Base-by-base conservation (phyloP, 2,113 vertebrate genomes). In the Macquaria australasica region DNA sequence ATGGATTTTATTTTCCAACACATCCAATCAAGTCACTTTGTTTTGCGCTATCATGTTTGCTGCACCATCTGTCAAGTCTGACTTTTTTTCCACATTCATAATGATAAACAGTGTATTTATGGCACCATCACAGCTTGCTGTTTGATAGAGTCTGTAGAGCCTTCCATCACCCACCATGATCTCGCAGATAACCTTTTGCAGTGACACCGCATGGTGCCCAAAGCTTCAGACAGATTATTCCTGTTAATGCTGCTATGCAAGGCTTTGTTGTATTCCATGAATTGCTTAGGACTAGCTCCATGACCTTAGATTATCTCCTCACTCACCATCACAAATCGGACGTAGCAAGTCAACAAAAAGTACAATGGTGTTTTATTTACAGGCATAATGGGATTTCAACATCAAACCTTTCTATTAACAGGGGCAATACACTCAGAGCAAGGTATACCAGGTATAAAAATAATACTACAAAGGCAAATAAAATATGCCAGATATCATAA, bases 121-220 rank as follows among this genome's bases (percentile, higher is more conserved):
- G 81, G 73, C 66, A 11, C 67, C n/a, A 0, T 79, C 83, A 75
- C 84, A 87, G 87, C 80, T 66, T 67, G 68, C 69, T 37, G 58
- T 68, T 68, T 83, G 73, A 62, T 45, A 50, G 81, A 43, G 69
- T 79, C 55, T 25, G 8, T 67, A 2, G 41, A 71, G 80, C 71
- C 77, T 39, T 77, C 85, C 66, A 60, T 87, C 88, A 77, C 80
- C 34, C 82, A 15, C 74, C 84, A 31, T 31, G 71, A 78, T 88
- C 60, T 62, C 78, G 51, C 60, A 51, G 79, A 68, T 87, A 75
- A 89, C 87, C 87, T 85, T 85, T 89, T 34, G 64, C 87, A 55
- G 79, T 12, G 82, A 75, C 77, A 15, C 70, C 10, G n/a, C 56
- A 41, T 18, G 80, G 63, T 28, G 79, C 43, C 59, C 64, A 53